phyloP scores from a whole-genome alignment of 2,888 invertebrate species.

The Leptinotarsa tumamoca region DNA sequence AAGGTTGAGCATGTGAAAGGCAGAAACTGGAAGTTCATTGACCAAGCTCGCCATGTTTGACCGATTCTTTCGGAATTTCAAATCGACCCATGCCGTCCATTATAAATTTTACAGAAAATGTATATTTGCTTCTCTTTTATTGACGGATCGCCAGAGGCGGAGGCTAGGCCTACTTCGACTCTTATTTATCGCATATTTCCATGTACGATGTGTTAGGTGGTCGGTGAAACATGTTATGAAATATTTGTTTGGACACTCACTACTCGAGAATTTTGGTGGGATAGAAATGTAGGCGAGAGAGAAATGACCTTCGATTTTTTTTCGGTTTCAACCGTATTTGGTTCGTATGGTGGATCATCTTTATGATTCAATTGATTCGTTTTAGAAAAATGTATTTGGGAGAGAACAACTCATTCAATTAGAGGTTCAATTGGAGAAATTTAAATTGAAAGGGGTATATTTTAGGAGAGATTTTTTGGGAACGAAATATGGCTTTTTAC shows the following conservation, averaged over 20 bases:
- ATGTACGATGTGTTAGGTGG: neutral
- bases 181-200: neutral
- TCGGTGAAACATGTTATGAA: neutral
- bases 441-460: too few relatives aligned
- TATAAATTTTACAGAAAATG: slow-evolving; percentile 26
- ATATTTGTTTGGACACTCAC: neutral
- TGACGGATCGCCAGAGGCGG: slow-evolving; percentile 12
- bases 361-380: too few relatives aligned
- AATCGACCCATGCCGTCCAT: slow-evolving; percentile 27
- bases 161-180: slow-evolving; percentile 10
- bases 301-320: slow-evolving; percentile 3
- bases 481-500: too few relatives aligned
- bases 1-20: slow-evolving; percentile 44
- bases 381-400: too few relatives aligned
- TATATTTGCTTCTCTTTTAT: slow-evolving; percentile 10
- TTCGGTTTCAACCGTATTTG: neutral
- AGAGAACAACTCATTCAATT: too few relatives aligned
- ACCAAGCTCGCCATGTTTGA: slow-evolving; percentile 48
- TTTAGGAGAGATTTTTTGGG: too few relatives aligned
- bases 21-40: slow-evolving; percentile 45
- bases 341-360: too few relatives aligned
- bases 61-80: slow-evolving; percentile 47
- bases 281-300: neutral
- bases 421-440: too few relatives aligned
- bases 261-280: slow-evolving; percentile 3